These are phyloP conservation scores for Notolabrus celidotus DNA, from an alignment of 2,797 vertebrate genomes.

Conservation along the genomic window DNA sequence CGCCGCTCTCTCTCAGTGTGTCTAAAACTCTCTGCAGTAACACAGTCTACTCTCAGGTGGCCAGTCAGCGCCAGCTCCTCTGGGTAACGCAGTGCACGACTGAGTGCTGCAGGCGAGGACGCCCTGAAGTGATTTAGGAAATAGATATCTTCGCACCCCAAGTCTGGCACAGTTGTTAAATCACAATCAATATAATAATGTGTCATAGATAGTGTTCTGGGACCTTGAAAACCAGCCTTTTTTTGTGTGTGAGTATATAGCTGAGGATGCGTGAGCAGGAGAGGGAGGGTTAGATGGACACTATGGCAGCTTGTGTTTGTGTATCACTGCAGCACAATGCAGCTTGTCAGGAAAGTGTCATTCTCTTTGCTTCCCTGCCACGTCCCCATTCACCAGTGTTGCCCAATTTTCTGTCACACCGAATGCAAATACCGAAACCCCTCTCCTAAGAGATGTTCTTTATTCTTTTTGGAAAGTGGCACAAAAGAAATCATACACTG, in stretches of 20 bases:
- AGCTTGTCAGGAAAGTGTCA: slow-evolving; percentile 58
- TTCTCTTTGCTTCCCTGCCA: slow-evolving; percentile 59
- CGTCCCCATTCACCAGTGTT: slow-evolving; percentile 56
- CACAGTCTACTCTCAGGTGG: slow-evolving; percentile 63
- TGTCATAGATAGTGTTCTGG: slow-evolving; percentile 22
- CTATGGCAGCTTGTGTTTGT: slow-evolving; percentile 44
- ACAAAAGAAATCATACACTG: slow-evolving; percentile 63
- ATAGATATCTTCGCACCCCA: slow-evolving; percentile 54
- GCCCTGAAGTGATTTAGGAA: slow-evolving; percentile 57
- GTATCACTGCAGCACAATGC: slow-evolving; percentile 60
- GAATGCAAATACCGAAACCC: slow-evolving; percentile 53
- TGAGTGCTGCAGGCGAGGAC: slow-evolving; percentile 35
- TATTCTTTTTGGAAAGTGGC: slow-evolving; percentile 51
- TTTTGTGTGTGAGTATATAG: slow-evolving; percentile 1
- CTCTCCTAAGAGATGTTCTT: slow-evolving; percentile 54
- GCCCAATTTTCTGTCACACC: slow-evolving; percentile 53
- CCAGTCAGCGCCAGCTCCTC: slow-evolving; percentile 26
- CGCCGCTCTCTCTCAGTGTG: slow-evolving; percentile 25
- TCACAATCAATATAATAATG: slow-evolving; percentile 46
- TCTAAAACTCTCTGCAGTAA: slow-evolving; percentile 48
- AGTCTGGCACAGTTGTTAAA: slow-evolving; percentile 39
- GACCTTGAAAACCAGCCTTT: slow-evolving; percentile 50
- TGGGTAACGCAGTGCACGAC: slow-evolving; percentile 38
- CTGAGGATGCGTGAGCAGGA: slow-evolving; percentile 15
- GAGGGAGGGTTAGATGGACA: slow-evolving; percentile 27